Evolutionary conservation across 2,888 invertebrate species (phyloP), one percentile per base, ranked within the genome.

Genomic region (Achlya flavicornis): DNA sequence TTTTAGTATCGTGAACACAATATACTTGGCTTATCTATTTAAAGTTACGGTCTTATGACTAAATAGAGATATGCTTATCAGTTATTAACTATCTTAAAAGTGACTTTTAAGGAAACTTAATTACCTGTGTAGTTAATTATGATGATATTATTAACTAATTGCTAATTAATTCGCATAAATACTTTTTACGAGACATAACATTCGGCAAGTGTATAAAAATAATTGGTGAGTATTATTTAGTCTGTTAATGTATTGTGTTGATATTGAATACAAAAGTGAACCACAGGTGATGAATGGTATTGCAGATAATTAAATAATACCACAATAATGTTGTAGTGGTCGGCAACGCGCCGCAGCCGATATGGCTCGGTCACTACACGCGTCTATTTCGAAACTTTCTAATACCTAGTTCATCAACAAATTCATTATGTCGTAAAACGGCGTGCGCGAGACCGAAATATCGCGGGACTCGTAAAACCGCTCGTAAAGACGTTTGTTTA

Each of bases 401-500:
- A 91, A 91, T 91, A 87, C 90, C 88, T 89, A 92, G 93, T 93
- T 92, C 93, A 93, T 93, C 92, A 93, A 93, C 92, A 90, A 92
- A 93, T 93, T 93, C 92, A 93, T 93, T 93, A 93, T 92, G 92
- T 93, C 93, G 93, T 93, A 93, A 93, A 93, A 86, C 85, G 86
- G 83, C 89, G 88, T 86, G 88, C 86, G 88, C 91, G 89, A 90
- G 92, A 92, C 93, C 91, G 88, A 93, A 93, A 93, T 93, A 93
- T 92, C 93, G 92, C 88, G 90, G 91, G 91, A 69, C 81, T 92
- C 93, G 91, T 93, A 93, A 93, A 93, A 87, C 86, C 87, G 90
- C 87, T 92, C 93, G 92, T 93, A 93, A 93, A 93, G 91, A 87
- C 92, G 92, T 93, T 92, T 93, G 93, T 93, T 93, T 93, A 93